These are phyloP conservation scores for Sebastes vulpes DNA, from an alignment of 2,797 vertebrate species.

Conservation along the genomic window DNA sequence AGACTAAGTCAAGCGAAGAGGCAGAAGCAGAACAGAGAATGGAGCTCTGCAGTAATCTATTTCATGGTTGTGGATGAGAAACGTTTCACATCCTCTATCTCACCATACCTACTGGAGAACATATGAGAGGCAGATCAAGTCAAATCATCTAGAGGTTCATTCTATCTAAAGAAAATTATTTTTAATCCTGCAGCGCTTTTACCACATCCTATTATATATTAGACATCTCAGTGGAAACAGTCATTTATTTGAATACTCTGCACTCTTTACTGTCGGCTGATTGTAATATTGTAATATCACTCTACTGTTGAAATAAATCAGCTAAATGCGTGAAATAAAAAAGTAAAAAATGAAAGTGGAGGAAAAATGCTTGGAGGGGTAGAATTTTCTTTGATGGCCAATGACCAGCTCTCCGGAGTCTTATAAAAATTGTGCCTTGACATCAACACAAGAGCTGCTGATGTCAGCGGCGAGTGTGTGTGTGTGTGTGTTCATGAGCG, in stretches of 20 bases:
- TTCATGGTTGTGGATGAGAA: not conserved
- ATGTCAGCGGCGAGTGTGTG: conserved; percentile 12
- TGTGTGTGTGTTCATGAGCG: not conserved
- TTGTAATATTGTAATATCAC: not conserved
- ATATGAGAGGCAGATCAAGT: not conserved
- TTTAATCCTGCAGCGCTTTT: not conserved
- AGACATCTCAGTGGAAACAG: not conserved
- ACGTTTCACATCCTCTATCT: not conserved
- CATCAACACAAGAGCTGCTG: conserved; percentile 27
- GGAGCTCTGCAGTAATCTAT: conserved; percentile 8
- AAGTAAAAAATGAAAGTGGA: not conserved
- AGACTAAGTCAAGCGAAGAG: conserved; percentile 7
- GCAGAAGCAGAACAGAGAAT: conserved; percentile 1
- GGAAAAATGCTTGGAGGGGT: not conserved
- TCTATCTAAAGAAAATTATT: not conserved
- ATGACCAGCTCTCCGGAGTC: conserved; percentile 23
- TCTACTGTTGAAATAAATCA: not conserved
- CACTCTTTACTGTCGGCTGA: not conserved
- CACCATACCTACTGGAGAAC: not conserved
- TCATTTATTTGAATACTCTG: not conserved
- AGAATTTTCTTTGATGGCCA: not conserved
- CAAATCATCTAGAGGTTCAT: not conserved
- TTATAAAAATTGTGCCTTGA: conserved; percentile 1
- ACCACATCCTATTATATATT: not conserved
- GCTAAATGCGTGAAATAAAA: conserved; percentile 3